These are phyloP conservation scores for Montipora capricornis DNA, from an alignment of 64 coral and sea anemone species.

Conservation along the genomic window DNA sequence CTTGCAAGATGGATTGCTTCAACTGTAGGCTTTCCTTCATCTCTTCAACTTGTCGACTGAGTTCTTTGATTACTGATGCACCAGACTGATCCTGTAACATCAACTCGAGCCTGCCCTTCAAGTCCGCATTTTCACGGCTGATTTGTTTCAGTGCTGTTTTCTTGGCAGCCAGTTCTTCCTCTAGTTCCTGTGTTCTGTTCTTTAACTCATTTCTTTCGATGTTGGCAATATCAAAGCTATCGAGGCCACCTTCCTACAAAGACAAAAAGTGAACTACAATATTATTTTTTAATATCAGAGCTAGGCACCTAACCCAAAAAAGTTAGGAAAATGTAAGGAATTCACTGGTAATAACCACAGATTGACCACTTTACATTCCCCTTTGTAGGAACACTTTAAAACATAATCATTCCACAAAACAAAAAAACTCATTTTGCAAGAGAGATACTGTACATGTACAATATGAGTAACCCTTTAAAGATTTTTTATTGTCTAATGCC, in stretches of 20 bases:
- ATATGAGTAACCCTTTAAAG: no score
- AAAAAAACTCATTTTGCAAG: no score
- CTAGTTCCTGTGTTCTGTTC: constrained; percentile 86
- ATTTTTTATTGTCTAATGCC: no score
- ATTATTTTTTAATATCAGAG: not conserved
- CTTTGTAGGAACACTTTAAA: no score
- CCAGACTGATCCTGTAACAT: constrained; percentile 77
- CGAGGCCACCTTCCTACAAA: constrained; percentile 88
- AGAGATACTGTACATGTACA: no score
- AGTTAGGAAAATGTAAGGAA: no score
- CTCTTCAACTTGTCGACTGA: constrained; percentile 89
- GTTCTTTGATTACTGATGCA: constrained; percentile 70
- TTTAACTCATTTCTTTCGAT: constrained; percentile 96
- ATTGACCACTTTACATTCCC: no score
- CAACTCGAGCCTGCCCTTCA: constrained; percentile 84
- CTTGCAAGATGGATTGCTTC: constrained; percentile 82
- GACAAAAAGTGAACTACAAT: constrained; percentile 10
- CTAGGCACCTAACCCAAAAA: no score
- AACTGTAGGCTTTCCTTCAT: constrained; percentile 86
- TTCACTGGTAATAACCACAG: no score
- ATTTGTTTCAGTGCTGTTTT: constrained; percentile 93
- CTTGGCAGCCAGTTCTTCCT: constrained; percentile 91
- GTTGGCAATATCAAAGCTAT: constrained; percentile 92
- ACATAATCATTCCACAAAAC: no score
- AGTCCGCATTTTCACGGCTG: constrained; percentile 93